Conservation (phyloP, 2,113 vertebrate genomes). For the Narcine bancroftii region DNA sequence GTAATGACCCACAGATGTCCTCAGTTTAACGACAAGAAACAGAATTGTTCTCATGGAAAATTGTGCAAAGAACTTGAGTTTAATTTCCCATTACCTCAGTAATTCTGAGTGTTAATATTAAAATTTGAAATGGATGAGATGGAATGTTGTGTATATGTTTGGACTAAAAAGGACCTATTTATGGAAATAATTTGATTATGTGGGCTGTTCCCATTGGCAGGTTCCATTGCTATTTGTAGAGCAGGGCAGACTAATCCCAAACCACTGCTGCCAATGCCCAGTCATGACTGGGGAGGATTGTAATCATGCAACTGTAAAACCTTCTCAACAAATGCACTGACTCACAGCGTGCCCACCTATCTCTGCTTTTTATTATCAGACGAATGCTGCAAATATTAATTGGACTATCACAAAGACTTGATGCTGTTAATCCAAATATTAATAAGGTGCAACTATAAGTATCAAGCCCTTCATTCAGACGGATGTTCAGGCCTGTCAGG, state of each 20-base stretch:
- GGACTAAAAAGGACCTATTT: background rate
- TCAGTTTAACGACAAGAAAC: background rate
- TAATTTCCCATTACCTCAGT: background rate
- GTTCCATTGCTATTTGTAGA: background rate
- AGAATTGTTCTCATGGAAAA: background rate
- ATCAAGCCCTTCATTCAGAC: background rate
- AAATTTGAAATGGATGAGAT: background rate
- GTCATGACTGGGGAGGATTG: background rate
- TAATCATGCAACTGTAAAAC: background rate
- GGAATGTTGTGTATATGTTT: conserved; percentile 24
- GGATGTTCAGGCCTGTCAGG: background rate
- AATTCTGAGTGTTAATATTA: conserved; percentile 11
- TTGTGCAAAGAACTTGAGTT: background rate
- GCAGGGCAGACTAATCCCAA: background rate
- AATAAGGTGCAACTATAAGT: conserved; percentile 20
- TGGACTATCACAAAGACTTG: conserved; percentile 4
- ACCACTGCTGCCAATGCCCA: background rate
- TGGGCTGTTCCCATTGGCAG: background rate
- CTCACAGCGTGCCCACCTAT: background rate
- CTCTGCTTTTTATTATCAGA: conserved; percentile 4
- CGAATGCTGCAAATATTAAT: conserved; percentile 28
- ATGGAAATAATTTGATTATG: background rate
- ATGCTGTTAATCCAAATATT: conserved; percentile 33
- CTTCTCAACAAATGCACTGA: conserved; percentile 12
- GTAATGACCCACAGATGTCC: conserved; percentile 40